A percentile compares a stretch with the other conserved stretches of the same genome.
Conservation (phyloP, 2,888 invertebrate species). For the Scaptomyza flava region DNA sequence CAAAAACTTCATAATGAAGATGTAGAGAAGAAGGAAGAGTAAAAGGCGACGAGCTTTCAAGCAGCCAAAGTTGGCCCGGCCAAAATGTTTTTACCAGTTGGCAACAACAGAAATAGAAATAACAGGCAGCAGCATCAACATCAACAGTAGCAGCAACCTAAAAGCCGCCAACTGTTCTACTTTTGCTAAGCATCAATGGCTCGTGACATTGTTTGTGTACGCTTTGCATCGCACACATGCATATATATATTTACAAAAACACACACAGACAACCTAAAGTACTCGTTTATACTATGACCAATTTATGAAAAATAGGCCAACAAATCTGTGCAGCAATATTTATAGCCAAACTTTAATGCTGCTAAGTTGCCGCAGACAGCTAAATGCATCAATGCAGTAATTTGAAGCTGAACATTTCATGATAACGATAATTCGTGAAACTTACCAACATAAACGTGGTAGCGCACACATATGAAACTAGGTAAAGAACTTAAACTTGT, state of each 20-base stretch:
- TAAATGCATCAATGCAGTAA: constrained; percentile 7
- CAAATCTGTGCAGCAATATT: constrained; percentile 9
- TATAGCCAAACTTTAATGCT: neutral
- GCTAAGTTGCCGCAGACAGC: constrained; percentile 3
- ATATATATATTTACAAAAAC: constrained; percentile 5
- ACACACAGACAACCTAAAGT: neutral
- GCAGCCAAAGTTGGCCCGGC: constrained; percentile 65
- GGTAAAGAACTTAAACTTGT: constrained; percentile 30
- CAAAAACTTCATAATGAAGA: constrained; percentile 17
- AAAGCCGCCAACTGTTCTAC: constrained; percentile 66
- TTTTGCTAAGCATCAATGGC: constrained; percentile 73
- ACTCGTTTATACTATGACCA: constrained; percentile 31
- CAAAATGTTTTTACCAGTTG: constrained; percentile 75
- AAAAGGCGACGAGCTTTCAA: constrained; percentile 53
- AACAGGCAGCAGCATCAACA: constrained; percentile 33
- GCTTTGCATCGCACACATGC: constrained; percentile 12
- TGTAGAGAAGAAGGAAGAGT: constrained; percentile 12
- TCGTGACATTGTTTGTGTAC: constrained; percentile 79
- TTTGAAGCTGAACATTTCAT: constrained; percentile 4
- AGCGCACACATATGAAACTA: constrained; percentile 4
- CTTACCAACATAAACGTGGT: constrained; percentile 32
- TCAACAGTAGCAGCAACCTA: constrained; percentile 38
- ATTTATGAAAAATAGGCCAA: constrained; percentile 17
- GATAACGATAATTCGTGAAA: constrained; percentile 17
- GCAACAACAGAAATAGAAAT: constrained; percentile 57